Conservation (phyloP, 2,797 vertebrate genomes). For the Anabacerthia variegaticeps region DNA sequence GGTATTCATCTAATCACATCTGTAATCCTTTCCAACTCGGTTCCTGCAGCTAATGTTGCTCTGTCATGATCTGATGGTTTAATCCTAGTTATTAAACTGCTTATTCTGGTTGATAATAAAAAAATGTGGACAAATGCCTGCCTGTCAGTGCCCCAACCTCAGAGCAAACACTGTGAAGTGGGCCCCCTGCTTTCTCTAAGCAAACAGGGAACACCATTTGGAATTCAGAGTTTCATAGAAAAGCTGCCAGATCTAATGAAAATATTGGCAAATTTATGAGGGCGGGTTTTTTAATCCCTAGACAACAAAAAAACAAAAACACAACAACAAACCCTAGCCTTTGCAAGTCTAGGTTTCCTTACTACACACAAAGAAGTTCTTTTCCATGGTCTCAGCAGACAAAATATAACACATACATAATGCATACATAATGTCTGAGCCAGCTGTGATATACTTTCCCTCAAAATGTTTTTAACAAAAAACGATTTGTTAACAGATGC, state of each 20-base stretch:
- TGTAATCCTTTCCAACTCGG: conserved; percentile 57
- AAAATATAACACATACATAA: conserved; percentile 16
- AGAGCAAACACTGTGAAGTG: conserved; percentile 44
- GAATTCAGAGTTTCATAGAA: conserved; percentile 2
- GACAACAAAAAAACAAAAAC: neutral
- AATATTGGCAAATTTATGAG: neutral
- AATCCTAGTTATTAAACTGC: conserved; percentile 70
- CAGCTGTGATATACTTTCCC: conserved; percentile 44
- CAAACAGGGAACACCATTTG: neutral
- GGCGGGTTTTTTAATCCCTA: neutral
- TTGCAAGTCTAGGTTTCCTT: conserved; percentile 5
- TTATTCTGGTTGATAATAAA: conserved; percentile 67
- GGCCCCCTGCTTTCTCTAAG: conserved; percentile 21
- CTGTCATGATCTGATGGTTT: conserved; percentile 71
- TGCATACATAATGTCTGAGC: neutral
- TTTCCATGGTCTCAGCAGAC: conserved; percentile 11
- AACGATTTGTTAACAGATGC: conserved; percentile 31
- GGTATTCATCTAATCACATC: conserved; percentile 61
- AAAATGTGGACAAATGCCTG: conserved; percentile 42
- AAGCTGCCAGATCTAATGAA: conserved; percentile 34
- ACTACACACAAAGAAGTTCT: neutral
- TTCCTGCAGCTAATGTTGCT: conserved; percentile 53
- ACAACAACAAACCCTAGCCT: neutral
- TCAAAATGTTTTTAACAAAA: conserved; percentile 39
- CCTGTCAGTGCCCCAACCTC: conserved; percentile 46